These are phyloP conservation scores for Tachypleus tridentatus DNA, from an alignment of 1,140 invertebrate species.

Conservation along the genomic window DNA sequence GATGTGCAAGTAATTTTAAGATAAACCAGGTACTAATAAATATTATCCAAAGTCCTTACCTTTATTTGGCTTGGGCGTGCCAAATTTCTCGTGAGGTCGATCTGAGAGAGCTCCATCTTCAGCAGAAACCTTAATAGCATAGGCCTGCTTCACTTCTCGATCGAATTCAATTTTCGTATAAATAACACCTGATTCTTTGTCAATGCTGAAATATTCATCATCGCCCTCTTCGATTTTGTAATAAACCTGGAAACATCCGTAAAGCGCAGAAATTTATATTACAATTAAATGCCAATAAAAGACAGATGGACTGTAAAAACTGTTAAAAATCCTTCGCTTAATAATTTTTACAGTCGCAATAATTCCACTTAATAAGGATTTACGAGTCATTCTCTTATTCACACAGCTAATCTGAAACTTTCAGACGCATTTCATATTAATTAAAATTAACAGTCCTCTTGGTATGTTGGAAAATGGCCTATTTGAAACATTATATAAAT, in stretches of 20 bases:
- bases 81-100: constrained; percentile 66
- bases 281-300: neutral
- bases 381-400: too few species aligned
- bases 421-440: too few species aligned
- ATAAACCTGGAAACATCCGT: constrained; percentile 48
- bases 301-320: too few species aligned
- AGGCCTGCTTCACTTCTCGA: constrained; percentile 88
- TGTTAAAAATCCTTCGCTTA: too few species aligned
- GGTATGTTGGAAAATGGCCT: too few species aligned
- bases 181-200: constrained; percentile 82
- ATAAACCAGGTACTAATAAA: too few species aligned
- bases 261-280: neutral
- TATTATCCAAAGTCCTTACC: neutral
- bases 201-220: constrained; percentile 89
- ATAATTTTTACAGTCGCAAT: too few species aligned
- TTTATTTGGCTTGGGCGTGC: constrained; percentile 75
- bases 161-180: constrained; percentile 83
- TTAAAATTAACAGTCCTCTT: too few species aligned
- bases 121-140: constrained; percentile 84
- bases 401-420: too few species aligned
- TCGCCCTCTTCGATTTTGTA: constrained; percentile 88
- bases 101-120: constrained; percentile 84
- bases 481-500: too few species aligned
- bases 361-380: too few species aligned
- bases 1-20: too few species aligned